These are phyloP conservation scores for Danaus melanippus DNA, from an alignment of 1,140 invertebrate genomes.

Conservation along the genomic window DNA sequence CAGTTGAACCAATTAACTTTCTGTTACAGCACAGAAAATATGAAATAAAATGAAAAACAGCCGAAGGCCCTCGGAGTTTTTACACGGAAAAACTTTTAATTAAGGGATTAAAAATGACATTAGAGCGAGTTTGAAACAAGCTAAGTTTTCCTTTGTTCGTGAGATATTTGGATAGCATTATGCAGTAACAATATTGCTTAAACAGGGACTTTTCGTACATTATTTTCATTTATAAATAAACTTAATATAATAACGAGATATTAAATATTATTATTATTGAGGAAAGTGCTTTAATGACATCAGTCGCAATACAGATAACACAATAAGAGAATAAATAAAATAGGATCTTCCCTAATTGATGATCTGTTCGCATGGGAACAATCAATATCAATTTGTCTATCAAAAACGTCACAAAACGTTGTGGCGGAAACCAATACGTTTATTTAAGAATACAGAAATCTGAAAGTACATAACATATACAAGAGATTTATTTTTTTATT, in stretches of 20 bases:
- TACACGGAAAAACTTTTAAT: constrained; percentile 65
- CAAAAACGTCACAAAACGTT: too few species aligned
- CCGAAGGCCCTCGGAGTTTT: constrained; percentile 49
- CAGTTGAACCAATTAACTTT: constrained; percentile 69
- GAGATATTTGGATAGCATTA: constrained; percentile 34
- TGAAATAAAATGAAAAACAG: constrained; percentile 68
- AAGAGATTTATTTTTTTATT: too few species aligned
- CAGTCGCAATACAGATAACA: too few species aligned
- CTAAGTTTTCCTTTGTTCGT: constrained; percentile 57
- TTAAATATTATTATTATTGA: too few species aligned
- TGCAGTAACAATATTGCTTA: constrained; percentile 24
- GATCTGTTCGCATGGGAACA: too few species aligned
- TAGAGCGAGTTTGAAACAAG: constrained; percentile 59
- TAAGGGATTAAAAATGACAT: constrained; percentile 71
- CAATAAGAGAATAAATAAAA: neutral
- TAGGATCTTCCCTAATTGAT: neutral
- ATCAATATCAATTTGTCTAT: too few species aligned
- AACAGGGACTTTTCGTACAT: constrained; percentile 10
- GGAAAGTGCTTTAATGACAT: too few species aligned
- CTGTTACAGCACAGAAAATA: constrained; percentile 62
- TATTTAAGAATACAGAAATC: too few species aligned
- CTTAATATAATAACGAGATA: too few species aligned
- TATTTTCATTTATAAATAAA: too few species aligned
- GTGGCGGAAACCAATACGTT: too few species aligned
- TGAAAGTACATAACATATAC: too few species aligned